phyloP scores from a whole-genome alignment of 2,113 vertebrate species.

The Megaptera novaeangliae region DNA sequence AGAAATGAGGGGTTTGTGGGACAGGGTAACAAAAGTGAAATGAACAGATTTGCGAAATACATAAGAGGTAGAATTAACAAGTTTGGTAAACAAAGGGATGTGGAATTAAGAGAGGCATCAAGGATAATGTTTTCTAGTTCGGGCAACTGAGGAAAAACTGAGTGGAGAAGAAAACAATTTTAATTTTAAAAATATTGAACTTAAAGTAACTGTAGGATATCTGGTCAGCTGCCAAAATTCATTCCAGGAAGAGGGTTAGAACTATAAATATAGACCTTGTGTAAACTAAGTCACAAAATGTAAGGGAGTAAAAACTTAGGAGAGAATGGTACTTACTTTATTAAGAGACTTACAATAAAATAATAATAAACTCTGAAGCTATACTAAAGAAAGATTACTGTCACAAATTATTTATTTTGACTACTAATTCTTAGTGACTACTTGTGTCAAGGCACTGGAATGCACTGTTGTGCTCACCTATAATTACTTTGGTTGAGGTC shows the following conservation, averaged over 20 bases:
- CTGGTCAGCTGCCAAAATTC: background rate
- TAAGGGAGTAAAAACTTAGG: background rate
- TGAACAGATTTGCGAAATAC: background rate
- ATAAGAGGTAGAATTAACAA: background rate
- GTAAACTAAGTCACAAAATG: slow-evolving; percentile 1
- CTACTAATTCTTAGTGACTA: background rate
- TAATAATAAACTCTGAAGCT: background rate
- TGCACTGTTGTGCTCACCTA: background rate
- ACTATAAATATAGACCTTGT: background rate
- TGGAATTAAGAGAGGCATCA: background rate
- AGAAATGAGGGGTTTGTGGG: background rate
- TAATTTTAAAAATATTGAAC: background rate
- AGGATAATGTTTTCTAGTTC: background rate
- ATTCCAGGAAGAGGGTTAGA: background rate
- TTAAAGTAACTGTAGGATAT: background rate
- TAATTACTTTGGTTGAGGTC: background rate
- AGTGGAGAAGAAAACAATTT: background rate
- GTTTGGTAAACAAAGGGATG: background rate
- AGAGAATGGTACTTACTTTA: background rate
- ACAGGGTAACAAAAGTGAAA: background rate
- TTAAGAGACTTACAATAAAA: background rate
- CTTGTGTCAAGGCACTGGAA: background rate
- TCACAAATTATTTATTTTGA: background rate
- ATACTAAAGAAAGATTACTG: background rate
- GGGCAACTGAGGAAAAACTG: background rate